Evolutionary conservation across 2,113 vertebrate species (phyloP), one percentile per base, ranked within the genome.

Genomic region (Myotis brandtii): DNA sequence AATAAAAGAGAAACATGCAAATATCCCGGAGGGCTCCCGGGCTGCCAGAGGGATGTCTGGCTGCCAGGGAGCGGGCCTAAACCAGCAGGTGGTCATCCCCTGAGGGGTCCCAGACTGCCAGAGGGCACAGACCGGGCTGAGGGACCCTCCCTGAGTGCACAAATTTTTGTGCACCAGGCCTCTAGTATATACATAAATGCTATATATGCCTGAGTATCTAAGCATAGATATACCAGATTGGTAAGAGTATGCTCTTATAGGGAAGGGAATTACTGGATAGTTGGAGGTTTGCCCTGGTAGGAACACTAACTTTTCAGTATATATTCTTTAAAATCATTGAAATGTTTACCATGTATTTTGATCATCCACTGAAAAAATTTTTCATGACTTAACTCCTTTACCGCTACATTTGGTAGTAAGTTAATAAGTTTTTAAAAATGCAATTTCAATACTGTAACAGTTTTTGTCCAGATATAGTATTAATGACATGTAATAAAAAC

Each of bases 381-480:
- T 69, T 52, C 25, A 77, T 40, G 9, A 84, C 23, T 81, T 91
- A 80, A 73, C 8, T 54, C 52, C 2, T 67, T 69, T 56, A 83
- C 18, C 7, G 1, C 14, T 62, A 80, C 14, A 34, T 88, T 66
- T 96, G 43, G 9, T 52, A 81, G 91, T 72, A 16, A 75, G 32
- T 32, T 82, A 81, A 70, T 54, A 66, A 37, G 6, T 54, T 82
- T 89, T 62, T 46, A 16, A 79, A 89, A 69, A 48, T 48, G 6
- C 1, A 67, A 92, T 90, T 87, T 46, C 96, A 92, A 86, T 84
- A 64, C 37, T 89, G 34, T 69, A 93, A 87, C 50, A 89, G 72
- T 11, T 64, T 95, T 83, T 84, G 23, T 83, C 50, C 75, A 77
- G 73, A 79, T 91, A 27, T 4, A 88, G 32, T 81, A 87, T 73